These are phyloP conservation scores for Rostratula benghalensis DNA, from an alignment of 2,113 vertebrate species.

Conservation along the genomic window DNA sequence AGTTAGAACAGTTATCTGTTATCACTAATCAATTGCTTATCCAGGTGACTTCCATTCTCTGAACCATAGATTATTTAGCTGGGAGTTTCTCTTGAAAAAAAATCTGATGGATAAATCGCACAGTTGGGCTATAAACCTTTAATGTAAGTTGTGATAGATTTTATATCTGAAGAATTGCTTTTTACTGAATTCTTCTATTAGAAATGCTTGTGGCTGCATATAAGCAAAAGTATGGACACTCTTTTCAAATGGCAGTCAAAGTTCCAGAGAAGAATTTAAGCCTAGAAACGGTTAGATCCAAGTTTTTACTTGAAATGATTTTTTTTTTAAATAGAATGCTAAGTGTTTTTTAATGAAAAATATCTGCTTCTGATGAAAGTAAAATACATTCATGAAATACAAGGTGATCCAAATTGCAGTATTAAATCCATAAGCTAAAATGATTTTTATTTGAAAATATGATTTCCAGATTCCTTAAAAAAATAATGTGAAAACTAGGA, in stretches of 20 bases:
- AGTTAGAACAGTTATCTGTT: background rate
- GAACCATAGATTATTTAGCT: background rate
- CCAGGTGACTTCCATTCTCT: background rate
- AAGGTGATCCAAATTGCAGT: background rate
- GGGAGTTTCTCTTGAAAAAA: background rate
- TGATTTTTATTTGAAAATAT: background rate
- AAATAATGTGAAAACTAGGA: background rate
- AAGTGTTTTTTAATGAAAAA: background rate
- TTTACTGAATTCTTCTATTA: background rate
- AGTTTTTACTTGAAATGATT: background rate
- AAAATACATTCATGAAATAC: background rate
- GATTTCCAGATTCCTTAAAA: background rate
- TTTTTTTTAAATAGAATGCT: background rate
- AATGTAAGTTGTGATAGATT: background rate
- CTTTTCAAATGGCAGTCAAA: background rate
- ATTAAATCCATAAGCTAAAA: background rate
- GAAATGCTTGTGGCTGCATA: background rate
- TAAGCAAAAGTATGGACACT: background rate
- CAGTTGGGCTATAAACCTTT: background rate
- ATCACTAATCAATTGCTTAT: background rate
- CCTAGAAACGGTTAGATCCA: background rate
- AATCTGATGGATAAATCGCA: background rate
- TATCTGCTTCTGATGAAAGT: background rate
- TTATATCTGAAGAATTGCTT: background rate
- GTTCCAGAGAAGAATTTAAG: background rate